Conservation (phyloP, 2,888 invertebrate species). For the Leptopilina drosophilae region DNA sequence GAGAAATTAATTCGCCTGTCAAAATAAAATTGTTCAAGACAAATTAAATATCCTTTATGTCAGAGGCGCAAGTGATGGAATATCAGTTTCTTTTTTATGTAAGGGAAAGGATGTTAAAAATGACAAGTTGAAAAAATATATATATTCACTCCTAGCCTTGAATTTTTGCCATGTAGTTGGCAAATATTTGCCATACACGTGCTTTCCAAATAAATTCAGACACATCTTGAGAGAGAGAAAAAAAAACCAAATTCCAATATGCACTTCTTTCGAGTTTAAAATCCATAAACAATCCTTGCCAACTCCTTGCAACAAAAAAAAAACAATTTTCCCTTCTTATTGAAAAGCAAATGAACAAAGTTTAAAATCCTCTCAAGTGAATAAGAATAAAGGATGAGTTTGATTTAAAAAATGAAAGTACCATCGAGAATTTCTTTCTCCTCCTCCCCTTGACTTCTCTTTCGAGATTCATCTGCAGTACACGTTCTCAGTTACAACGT, state of each 20-base stretch:
- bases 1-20: neutral
- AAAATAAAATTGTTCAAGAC: neutral
- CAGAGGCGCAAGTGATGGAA: neutral
- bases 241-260: neutral
- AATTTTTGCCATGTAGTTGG: constrained; percentile 18
- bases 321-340: neutral
- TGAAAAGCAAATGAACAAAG: neutral
- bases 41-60: neutral
- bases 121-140: neutral
- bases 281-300: too few species aligned
- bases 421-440: constrained; percentile 1
- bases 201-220: neutral
- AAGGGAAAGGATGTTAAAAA: neutral
- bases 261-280: too few species aligned
- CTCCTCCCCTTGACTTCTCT: too few species aligned
- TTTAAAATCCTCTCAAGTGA: neutral
- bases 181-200: constrained; percentile 22
- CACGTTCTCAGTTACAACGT: constrained; percentile 14
- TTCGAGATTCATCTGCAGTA: neutral
- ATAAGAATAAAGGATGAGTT: neutral
- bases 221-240: neutral
- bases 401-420: constrained; percentile 34
- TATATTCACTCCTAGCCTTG: constrained; percentile 13
- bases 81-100: constrained; percentile 11
- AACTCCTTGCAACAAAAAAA: neutral